These are phyloP conservation scores for Aepyceros melampus DNA, from an alignment of 2,113 vertebrate genomes.

Conservation along the genomic window DNA sequence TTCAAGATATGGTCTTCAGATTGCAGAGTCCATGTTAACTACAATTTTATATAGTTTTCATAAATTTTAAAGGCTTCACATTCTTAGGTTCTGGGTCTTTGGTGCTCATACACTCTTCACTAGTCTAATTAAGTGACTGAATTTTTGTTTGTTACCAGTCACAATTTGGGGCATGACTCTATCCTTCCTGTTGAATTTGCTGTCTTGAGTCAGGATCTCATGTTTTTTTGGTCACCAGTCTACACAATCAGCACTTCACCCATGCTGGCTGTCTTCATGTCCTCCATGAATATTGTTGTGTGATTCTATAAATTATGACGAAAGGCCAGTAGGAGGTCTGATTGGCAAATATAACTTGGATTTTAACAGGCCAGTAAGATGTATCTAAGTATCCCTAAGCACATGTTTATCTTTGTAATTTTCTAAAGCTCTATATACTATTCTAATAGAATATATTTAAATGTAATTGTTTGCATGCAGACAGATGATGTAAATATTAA, in stretches of 20 bases:
- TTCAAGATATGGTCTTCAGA: background rate
- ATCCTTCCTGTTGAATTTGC: background rate
- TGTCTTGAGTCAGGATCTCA: background rate
- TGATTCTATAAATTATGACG: background rate
- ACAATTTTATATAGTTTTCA: background rate
- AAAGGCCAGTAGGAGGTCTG: background rate
- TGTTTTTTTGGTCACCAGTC: background rate
- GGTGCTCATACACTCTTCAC: background rate
- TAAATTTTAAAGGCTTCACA: background rate
- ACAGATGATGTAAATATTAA: background rate
- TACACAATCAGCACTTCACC: background rate
- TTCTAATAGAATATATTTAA: background rate
- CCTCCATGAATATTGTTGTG: background rate
- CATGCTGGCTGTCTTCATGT: background rate
- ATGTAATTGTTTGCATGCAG: background rate
- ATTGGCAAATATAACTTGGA: background rate
- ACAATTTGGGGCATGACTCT: background rate
- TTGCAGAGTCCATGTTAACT: background rate
- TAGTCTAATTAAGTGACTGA: background rate
- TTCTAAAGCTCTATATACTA: background rate
- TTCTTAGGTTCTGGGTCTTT: background rate
- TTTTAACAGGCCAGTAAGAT: background rate
- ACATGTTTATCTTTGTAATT: background rate
- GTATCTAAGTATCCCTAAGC: background rate
- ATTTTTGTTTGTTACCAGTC: background rate